These are phyloP conservation scores for Caenorhabditis sulstoni DNA, from an alignment of 2,888 invertebrate species.

Conservation along the genomic window DNA sequence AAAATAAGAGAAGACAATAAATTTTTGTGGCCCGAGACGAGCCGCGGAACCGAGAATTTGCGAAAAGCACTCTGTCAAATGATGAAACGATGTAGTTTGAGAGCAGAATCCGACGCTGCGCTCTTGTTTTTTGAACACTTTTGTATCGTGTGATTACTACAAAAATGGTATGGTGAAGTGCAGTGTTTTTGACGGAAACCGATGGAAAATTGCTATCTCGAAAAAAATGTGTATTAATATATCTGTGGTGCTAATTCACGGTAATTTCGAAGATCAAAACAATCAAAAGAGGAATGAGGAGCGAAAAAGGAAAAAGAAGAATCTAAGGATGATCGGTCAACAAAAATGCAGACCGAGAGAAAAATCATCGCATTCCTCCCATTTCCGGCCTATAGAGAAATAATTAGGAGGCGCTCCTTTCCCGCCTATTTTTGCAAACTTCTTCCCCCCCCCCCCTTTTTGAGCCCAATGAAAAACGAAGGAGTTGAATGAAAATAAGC, in stretches of 20 bases:
- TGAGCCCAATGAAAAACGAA: slow-evolving; percentile 6
- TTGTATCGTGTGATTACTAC: slow-evolving; percentile 22
- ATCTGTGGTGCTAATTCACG: too few species aligned
- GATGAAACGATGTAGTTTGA: slow-evolving; percentile 38
- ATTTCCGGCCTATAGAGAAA: slow-evolving; percentile 5
- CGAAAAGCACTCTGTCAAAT: slow-evolving; percentile 30
- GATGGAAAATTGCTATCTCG: slow-evolving; percentile 7
- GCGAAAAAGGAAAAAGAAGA: not conserved
- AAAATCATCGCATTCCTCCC: not conserved
- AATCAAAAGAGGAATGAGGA: not conserved
- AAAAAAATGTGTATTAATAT: not conserved
- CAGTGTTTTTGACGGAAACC: slow-evolving; percentile 12
- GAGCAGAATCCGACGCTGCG: not conserved
- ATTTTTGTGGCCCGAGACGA: slow-evolving; percentile 1
- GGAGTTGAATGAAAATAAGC: not conserved
- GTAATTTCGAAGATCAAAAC: too few species aligned
- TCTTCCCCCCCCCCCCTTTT: not conserved
- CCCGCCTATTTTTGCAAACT: not conserved
- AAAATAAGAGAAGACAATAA: slow-evolving; percentile 22
- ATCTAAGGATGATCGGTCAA: not conserved
- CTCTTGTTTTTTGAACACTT: not conserved
- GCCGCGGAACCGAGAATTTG: not conserved
- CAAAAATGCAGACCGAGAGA: too few species aligned
- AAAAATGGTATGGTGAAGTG: slow-evolving; percentile 4
- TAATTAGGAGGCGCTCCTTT: slow-evolving; percentile 15